Evolutionary conservation across 1,140 invertebrate species (phyloP).

Genomic region (Chlorops oryzae): DNA sequence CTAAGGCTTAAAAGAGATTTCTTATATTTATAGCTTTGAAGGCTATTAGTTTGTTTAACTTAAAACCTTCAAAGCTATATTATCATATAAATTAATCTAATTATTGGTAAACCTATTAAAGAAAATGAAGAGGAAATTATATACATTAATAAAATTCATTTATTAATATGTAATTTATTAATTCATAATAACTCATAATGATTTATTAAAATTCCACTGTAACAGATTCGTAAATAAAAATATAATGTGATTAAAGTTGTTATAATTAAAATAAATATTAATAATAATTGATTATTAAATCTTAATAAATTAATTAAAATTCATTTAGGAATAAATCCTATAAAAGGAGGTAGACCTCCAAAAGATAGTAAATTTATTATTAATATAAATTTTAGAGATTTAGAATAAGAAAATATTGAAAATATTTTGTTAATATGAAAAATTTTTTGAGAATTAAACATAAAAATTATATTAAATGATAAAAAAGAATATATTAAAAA

Average conservation of each 20-base stretch:
- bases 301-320: constrained; percentile 50
- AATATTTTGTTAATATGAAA: constrained; percentile 50
- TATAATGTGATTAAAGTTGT: no score
- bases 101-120: no score
- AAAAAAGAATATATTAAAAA: constrained; percentile 48
- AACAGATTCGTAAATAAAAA: no score
- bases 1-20: constrained; percentile 49
- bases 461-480: constrained; percentile 41
- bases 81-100: constrained; percentile 37
- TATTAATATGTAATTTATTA: constrained; percentile 17
- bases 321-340: constrained; percentile 54
- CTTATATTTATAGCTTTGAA: constrained; percentile 54
- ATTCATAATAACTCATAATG: constrained; percentile 45
- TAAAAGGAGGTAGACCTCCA: constrained; percentile 51
- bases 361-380: constrained; percentile 51
- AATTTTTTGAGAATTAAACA: constrained; percentile 48
- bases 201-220: constrained; percentile 46
- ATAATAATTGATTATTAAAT: constrained; percentile 40
- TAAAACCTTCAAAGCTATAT: no score
- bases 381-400: constrained; percentile 47
- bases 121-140: constrained; percentile 43
- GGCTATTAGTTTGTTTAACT: constrained; percentile 55
- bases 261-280: constrained; percentile 42
- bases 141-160: constrained; percentile 27
- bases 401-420: constrained; percentile 37